These are phyloP conservation scores for Forbesichthys papilliferus DNA, from an alignment of 2,113 vertebrate genomes.

Conservation along the genomic window DNA sequence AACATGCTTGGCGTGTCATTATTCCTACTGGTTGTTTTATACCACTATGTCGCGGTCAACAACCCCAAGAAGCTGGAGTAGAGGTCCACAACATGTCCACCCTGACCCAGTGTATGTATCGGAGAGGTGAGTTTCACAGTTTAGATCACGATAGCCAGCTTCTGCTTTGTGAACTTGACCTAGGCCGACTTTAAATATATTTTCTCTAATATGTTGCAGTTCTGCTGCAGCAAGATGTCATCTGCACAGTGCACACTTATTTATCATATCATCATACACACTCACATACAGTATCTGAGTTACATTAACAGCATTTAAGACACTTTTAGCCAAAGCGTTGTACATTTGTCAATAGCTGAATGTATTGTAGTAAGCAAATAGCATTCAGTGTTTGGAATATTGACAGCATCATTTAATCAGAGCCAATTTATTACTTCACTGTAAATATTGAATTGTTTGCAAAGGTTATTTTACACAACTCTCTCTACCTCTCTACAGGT, in stretches of 20 bases:
- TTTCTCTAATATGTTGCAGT: too few relatives aligned
- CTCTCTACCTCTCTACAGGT: conserved; percentile 30
- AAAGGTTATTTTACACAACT: not conserved
- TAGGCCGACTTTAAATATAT: too few relatives aligned
- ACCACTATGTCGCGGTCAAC: conserved; percentile 97
- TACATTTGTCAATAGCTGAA: too few relatives aligned
- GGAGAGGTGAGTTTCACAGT: conserved; percentile 28
- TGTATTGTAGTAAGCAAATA: too few relatives aligned
- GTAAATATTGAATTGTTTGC: not conserved
- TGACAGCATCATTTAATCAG: too few relatives aligned
- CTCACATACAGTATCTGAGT: not conserved
- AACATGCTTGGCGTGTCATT: conserved; percentile 98
- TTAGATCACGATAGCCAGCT: too few relatives aligned
- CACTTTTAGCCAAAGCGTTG: too few relatives aligned
- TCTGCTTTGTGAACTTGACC: too few relatives aligned
- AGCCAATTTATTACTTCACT: not conserved
- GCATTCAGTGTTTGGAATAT: too few relatives aligned
- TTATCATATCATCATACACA: not conserved
- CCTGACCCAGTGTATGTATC: not conserved
- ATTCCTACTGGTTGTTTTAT: conserved; percentile 93
- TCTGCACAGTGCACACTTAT: not conserved
- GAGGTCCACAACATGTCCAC: not conserved
- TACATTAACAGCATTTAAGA: not conserved
- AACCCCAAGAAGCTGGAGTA: conserved; percentile 95
- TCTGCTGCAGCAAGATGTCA: too few relatives aligned